A percentile compares a stretch with the other conserved stretches of the same genome.
Conservation (phyloP, 2,797 vertebrate species). For the Macropodus opercularis region DNA sequence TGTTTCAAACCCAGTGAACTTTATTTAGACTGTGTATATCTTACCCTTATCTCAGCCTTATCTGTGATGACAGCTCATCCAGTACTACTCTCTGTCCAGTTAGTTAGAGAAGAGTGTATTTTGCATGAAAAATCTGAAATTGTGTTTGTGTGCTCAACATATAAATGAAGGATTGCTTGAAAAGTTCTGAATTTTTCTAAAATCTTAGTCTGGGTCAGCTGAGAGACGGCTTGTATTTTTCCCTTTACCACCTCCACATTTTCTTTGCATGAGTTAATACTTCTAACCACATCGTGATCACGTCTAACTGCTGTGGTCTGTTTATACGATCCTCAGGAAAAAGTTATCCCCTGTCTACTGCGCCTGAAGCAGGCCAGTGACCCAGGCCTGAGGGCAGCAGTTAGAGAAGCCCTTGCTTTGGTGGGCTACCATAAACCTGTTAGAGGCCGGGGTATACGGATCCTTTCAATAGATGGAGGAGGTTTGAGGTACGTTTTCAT, state of each 20-base stretch:
- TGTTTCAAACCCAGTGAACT: neutral
- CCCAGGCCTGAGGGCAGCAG: constrained; percentile 88
- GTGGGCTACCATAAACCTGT: constrained; percentile 92
- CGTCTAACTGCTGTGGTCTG: constrained; percentile 10
- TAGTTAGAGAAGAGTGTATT: neutral
- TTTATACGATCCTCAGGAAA: constrained; percentile 83
- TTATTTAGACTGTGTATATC: constrained; percentile 16
- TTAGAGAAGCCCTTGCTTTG: constrained; percentile 90
- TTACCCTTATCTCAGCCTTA: constrained; percentile 49
- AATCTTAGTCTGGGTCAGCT: too few species aligned
- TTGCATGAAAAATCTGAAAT: constrained; percentile 3
- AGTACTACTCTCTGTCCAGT: neutral
- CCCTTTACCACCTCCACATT: neutral
- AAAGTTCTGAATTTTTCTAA: too few species aligned
- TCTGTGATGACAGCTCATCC: constrained; percentile 13
- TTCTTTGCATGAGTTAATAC: neutral
- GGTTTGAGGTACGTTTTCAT: constrained; percentile 86
- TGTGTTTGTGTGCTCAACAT: neutral
- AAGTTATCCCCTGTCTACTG: constrained; percentile 88
- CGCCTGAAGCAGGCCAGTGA: constrained; percentile 88
- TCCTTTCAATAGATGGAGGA: constrained; percentile 95
- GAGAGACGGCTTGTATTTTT: neutral
- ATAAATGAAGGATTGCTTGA: neutral
- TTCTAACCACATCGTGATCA: neutral
- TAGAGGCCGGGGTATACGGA: constrained; percentile 89